Conservation (phyloP, 2,797 vertebrate species). For the Rhinatrema bivittatum region DNA sequence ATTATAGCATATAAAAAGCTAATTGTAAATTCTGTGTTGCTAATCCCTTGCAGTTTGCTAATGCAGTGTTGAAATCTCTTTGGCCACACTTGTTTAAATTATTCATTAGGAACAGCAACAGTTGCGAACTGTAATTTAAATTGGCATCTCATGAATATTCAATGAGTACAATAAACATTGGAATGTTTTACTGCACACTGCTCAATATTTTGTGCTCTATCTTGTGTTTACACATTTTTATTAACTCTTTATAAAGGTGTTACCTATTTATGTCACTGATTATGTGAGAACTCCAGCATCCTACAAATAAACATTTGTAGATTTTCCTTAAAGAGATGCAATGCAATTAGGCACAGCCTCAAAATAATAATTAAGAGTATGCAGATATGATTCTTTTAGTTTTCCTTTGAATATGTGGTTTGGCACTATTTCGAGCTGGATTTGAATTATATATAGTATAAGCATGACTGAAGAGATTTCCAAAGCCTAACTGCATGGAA, state of each 20-base stretch:
- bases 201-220: slow-evolving; percentile 53
- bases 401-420: not conserved
- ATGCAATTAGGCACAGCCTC: slow-evolving; percentile 42
- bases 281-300: slow-evolving; percentile 38
- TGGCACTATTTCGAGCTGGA: slow-evolving; percentile 13
- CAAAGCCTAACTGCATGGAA: no score
- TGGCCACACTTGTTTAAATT: slow-evolving; percentile 82
- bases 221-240: slow-evolving; percentile 60
- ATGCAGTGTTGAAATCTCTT: slow-evolving; percentile 73
- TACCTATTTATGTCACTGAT: slow-evolving; percentile 44
- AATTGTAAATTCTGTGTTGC: slow-evolving; percentile 75
- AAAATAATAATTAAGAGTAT: slow-evolving; percentile 33
- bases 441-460: fast-evolving
- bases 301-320: slow-evolving; percentile 46
- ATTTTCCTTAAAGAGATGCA: slow-evolving; percentile 25
- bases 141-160: slow-evolving; percentile 86
- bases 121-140: slow-evolving; percentile 93
- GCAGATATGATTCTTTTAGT: slow-evolving; percentile 1
- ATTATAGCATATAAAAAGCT: slow-evolving; percentile 60
- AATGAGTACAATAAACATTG: slow-evolving; percentile 75
- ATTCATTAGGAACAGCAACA: slow-evolving; percentile 83
- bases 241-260: slow-evolving; percentile 55
- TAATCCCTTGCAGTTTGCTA: slow-evolving; percentile 70
- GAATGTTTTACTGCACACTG: slow-evolving; percentile 68
- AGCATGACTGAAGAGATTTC: not conserved